Base-by-base conservation (phyloP, 1,140 invertebrate species). In the Holcopasites calliopsidis region DNA sequence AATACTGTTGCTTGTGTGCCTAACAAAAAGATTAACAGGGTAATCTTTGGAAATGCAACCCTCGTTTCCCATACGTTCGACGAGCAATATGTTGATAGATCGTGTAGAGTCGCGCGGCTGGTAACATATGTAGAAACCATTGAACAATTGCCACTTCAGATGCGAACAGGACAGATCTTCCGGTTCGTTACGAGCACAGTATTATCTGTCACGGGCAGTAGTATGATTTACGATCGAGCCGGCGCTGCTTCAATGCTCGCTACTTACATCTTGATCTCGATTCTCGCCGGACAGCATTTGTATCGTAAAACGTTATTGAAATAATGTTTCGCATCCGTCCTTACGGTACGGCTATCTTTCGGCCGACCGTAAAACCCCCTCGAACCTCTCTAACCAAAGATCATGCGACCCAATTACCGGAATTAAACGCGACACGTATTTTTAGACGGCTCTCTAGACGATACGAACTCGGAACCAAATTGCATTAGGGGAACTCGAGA, bases 391-490 rank as follows among this genome's bases (percentile, higher is more conserved):
- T 2, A 8, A 31, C 57, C 31, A 3, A 31, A 61, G 18, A 71
- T 71, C 44, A 18, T 50, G 7, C 71, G 71, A 73, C 38, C 61
- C 71, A 73, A 73, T 73, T 73, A 65, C 61, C 61, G 38, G 50
- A 44, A 73, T 65, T 40, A 73, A 73, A 23, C 44, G 61, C 13
- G 42, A 62, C 18, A 31, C 57, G 35, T 66, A 66, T 73, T 44
- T 54, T 66, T 66, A 73, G 71, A 65, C 50, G 16, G 33, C 7
- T 35, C 28, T 16, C 69, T 61, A 35, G 31, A 49, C 31, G 42
- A 26, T 42, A 44, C 54, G 13, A 31, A 55, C 35, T 2, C 52
- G 38, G 3, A 23, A 57, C 23, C 16, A 16, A 40, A 68, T 31
- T 10, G 38, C 35, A 18, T 57, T 31, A 31, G 18, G 28, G 8